Percentiles rank a stretch among this genome's conserved stretches.
Evolutionary conservation across 53 echinoderm and acorn worm genomes (phyloP).

Genomic region (Zoroaster sp.): DNA sequence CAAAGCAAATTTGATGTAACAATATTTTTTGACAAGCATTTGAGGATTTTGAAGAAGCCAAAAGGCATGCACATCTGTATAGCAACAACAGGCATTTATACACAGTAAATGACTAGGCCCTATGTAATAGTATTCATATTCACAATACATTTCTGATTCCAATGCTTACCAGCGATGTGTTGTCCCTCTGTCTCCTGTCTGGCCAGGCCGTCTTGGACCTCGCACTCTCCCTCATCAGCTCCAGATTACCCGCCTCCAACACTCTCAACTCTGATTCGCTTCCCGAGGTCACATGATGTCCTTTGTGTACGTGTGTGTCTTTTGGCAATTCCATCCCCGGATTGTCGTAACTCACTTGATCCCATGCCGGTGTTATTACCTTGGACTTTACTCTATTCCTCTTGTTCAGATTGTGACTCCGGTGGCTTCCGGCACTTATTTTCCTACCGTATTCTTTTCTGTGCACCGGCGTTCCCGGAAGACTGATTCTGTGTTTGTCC

Average conservation of each 20-base stretch:
- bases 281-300: neutral
- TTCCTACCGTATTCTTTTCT: conserved; percentile 7
- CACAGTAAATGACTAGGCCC: too few species aligned
- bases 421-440: neutral
- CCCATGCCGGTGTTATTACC: neutral
- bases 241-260: conserved; percentile 18
- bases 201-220: conserved; percentile 3
- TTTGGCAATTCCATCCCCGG: neutral
- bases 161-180: neutral
- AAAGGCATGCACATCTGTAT: too few species aligned
- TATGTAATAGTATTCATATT: too few species aligned
- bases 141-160: too few species aligned
- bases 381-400: neutral
- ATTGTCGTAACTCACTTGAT: conserved; percentile 6
- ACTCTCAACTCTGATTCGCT: neutral
- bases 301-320: neutral
- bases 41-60: too few species aligned
- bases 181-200: conserved; percentile 22
- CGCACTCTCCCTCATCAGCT: neutral
- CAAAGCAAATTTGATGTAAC: too few species aligned
- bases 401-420: conserved; percentile 20
- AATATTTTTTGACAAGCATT: neutral
- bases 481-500: conserved; percentile 13
- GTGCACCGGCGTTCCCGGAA: conserved; percentile 30
- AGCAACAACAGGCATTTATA: too few species aligned